Evolutionary conservation across 2,113 vertebrate species (phyloP), one percentile per base, ranked within the genome.

Genomic region (Collichthys lucidus): DNA sequence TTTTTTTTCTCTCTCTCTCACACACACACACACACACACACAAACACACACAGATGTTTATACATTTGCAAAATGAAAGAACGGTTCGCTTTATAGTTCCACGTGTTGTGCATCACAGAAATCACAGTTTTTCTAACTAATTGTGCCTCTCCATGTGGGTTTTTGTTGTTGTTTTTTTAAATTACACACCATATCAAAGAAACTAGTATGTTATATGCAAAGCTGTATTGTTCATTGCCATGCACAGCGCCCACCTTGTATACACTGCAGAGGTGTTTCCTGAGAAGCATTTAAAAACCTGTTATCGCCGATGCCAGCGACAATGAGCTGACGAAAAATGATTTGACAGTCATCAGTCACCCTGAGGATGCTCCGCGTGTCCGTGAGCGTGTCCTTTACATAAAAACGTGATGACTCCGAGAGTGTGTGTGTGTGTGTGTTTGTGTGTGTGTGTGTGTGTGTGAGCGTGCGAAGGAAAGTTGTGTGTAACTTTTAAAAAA

Each of bases 231-330:
- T 31, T 52, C 60, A 47, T 82, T 29, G 40, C 66, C 80, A 35
- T 69, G 65, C 49, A 53, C 74, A 66, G 66, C 19, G 44, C 47
- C 31, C 84, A 85, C 69, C 57, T 64, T 55, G 47, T 62, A 24
- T 12, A 40, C 73, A 44, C 42, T 53, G 85, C 79, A 84, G 71
- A 80, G 73, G 64, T 84, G 88, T 84, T 61, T 84, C 63, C 64
- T 59, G 49, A 82, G 57, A 85, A 89, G 87, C 88, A 88, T 90
- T 87, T 89, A 88, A 40, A 80, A 80, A 83, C 47, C 73, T 53
- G 80, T 74, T 80, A 22, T 82, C 78, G 62, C 56, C 1, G 46
- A 70, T 61, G 80, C 83, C 75, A 77, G 83, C 7, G 24, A 56
- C 22, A 5, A 68, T 31, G 35, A 80, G 73, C 73, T 56, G 69